A percentile compares a stretch with the other conserved stretches of the same genome.
These are phyloP conservation scores for Ceratosolen fusciceps DNA, from an alignment of 1,140 invertebrate genomes.

Conservation along the genomic window DNA sequence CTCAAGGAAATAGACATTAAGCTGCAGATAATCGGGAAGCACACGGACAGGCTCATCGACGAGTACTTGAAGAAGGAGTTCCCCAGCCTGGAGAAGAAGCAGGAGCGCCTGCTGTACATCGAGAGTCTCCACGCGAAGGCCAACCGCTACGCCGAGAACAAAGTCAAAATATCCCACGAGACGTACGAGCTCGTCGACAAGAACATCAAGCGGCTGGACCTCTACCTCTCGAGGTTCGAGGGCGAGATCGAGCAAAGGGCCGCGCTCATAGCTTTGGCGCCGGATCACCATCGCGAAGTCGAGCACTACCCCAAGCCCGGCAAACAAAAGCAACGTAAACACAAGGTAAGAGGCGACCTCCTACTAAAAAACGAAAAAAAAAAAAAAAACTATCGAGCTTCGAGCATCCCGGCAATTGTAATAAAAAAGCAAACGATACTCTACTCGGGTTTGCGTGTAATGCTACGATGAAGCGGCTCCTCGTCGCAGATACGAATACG, in stretches of 20 bases:
- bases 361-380: no score
- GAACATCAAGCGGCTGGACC: neutral
- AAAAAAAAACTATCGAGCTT: no score
- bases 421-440: no score
- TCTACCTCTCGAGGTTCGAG: neutral
- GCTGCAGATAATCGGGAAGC: neutral
- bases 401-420: no score
- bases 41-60: neutral
- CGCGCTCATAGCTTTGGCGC: neutral
- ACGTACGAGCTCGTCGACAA: slow-evolving; percentile 6
- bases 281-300: slow-evolving; percentile 3
- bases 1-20: slow-evolving; percentile 1
- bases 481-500: no score
- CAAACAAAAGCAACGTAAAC: no score
- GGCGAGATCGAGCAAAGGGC: neutral
- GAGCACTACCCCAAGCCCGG: neutral
- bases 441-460: no score
- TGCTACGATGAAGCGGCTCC: no score
- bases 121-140: neutral
- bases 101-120: neutral
- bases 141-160: neutral
- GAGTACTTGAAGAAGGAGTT: slow-evolving; percentile 15
- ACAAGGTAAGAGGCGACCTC: no score
- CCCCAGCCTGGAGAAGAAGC: neutral
- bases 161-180: slow-evolving; percentile 5